Evolutionary conservation across 2,797 vertebrate species (phyloP).

Genomic region (Micromesistius poutassou): DNA sequence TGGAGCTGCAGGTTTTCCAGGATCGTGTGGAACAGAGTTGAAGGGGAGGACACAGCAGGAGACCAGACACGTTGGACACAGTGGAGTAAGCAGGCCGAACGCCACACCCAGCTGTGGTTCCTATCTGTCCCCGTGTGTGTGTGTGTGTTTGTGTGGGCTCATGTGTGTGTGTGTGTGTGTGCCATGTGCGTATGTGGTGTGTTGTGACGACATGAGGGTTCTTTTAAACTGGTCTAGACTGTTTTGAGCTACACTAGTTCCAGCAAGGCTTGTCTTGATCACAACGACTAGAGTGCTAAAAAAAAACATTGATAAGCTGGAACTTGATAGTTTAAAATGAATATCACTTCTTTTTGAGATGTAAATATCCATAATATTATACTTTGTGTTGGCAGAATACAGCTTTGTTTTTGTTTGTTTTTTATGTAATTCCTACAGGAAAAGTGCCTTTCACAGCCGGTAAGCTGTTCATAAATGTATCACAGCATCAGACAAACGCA

Average conservation of each 20-base stretch:
- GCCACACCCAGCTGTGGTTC: slow-evolving; percentile 33
- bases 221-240: not conserved
- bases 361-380: not conserved
- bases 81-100: not conserved
- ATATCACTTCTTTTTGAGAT: not conserved
- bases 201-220: not conserved
- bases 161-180: not conserved
- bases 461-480: not conserved
- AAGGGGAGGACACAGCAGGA: slow-evolving; percentile 5
- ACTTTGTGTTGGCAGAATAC: too few species aligned
- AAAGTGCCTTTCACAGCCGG: not conserved
- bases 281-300: not conserved
- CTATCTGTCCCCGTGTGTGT: slow-evolving; percentile 22
- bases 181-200: not conserved
- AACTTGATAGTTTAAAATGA: not conserved
- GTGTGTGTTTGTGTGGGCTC: not conserved
- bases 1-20: not conserved
- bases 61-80: not conserved
- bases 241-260: not conserved
- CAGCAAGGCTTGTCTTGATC: not conserved
- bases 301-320: not conserved
- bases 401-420: not conserved
- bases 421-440: not conserved
- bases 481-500: too few species aligned
- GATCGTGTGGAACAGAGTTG: slow-evolving; percentile 7